phyloP scores from a whole-genome alignment of 2,888 invertebrate species.

The Trilocha varians region DNA sequence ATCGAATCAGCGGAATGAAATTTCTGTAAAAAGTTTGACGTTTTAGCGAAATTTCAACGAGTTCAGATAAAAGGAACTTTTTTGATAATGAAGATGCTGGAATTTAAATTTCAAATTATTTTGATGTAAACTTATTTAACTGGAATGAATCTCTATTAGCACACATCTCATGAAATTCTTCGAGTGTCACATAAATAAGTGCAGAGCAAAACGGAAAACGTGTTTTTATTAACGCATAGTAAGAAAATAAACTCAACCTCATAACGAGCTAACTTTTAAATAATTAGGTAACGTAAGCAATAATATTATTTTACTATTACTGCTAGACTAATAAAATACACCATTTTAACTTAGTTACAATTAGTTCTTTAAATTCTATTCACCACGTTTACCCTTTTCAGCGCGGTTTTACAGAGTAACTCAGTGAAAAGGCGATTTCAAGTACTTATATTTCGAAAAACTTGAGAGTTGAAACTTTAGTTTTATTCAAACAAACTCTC shows the following conservation, averaged over 20 bases:
- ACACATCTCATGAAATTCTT: no score
- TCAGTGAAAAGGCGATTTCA: conserved; percentile 24
- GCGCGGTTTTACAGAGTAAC: conserved; percentile 20
- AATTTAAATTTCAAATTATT: not conserved
- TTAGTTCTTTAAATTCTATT: conserved; percentile 12
- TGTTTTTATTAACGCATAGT: no score
- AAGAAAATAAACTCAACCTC: no score
- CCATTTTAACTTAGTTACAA: no score
- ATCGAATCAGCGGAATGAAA: not conserved
- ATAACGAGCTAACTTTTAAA: no score
- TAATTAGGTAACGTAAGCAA: no score
- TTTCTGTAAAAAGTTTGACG: not conserved
- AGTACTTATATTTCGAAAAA: not conserved
- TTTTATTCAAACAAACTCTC: conserved; percentile 33
- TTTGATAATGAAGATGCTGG: not conserved
- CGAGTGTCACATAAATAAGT: no score
- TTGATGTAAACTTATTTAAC: no score
- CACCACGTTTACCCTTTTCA: conserved; percentile 20
- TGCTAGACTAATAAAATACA: no score
- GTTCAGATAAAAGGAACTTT: not conserved
- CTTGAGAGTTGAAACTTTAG: conserved; percentile 23
- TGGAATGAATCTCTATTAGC: no score
- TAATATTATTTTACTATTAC: no score
- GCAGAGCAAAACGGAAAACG: no score
- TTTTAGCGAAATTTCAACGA: not conserved